Evolutionary conservation across 2,797 vertebrate species (phyloP).

Genomic region (Pseudochromis fuscus): DNA sequence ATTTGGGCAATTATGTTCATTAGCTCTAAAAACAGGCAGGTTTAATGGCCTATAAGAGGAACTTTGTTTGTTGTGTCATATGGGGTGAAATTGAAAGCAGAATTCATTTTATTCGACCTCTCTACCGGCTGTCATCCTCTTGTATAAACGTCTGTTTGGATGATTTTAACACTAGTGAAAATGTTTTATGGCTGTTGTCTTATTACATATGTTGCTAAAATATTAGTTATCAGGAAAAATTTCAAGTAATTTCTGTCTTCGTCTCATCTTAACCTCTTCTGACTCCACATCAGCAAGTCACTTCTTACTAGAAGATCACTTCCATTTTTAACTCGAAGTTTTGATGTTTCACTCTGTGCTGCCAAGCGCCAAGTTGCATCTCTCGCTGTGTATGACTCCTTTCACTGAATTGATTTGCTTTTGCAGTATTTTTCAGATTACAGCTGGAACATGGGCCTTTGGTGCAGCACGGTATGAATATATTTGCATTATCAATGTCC

Average conservation of each 20-base stretch:
- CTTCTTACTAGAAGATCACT: background rate
- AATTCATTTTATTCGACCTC: conserved; percentile 11
- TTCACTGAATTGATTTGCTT: conserved; percentile 1
- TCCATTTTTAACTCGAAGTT: background rate
- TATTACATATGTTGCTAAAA: background rate
- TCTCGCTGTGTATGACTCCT: background rate
- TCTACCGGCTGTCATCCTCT: background rate
- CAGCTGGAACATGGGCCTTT: background rate
- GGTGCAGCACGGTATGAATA: conserved; percentile 12
- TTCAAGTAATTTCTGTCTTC: background rate
- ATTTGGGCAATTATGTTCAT: conserved; percentile 46
- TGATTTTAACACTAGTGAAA: background rate
- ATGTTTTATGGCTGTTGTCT: background rate
- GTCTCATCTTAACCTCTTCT: background rate
- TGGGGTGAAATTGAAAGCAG: conserved; percentile 24
- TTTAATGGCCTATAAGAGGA: conserved; percentile 30
- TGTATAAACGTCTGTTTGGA: background rate
- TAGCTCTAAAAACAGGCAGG: conserved; percentile 36
- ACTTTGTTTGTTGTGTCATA: conserved; percentile 14
- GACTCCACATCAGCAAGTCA: background rate
- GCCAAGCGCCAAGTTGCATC: background rate
- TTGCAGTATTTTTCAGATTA: background rate
- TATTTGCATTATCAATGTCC: conserved; percentile 28
- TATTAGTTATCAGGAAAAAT: background rate
- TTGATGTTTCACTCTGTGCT: background rate